phyloP scores from a whole-genome alignment of 2,888 invertebrate genomes.

The Artemia sinica region DNA sequence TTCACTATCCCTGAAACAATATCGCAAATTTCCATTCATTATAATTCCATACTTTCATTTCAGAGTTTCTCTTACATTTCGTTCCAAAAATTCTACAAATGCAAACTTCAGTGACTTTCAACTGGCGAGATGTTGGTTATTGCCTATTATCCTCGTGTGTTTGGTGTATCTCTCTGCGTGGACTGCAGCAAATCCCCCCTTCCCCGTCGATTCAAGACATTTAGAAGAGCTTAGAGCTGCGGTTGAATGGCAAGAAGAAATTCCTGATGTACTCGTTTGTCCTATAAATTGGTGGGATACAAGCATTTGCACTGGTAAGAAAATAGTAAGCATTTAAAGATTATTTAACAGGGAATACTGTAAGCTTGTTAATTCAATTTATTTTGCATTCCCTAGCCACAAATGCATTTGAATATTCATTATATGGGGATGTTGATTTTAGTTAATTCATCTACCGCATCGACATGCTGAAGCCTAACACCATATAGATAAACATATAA shows the following conservation, averaged over 20 bases:
- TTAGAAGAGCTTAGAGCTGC: neutral
- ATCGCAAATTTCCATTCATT: neutral
- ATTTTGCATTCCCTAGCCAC: too few relatives aligned
- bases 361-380: too few relatives aligned
- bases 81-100: conserved; percentile 81
- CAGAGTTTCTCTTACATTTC: conserved; percentile 76
- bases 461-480: too few relatives aligned
- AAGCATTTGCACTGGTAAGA: neutral
- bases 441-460: too few relatives aligned
- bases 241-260: neutral
- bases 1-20: too few relatives aligned
- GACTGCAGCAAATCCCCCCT: conserved; percentile 71
- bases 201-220: conserved; percentile 42
- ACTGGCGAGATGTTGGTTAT: conserved; percentile 47
- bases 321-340: too few relatives aligned
- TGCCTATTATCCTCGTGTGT: conserved; percentile 74
- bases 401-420: too few relatives aligned
- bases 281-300: conserved; percentile 10
- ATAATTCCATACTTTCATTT: conserved; percentile 27
- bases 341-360: too few relatives aligned
- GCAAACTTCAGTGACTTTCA: conserved; percentile 61
- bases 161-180: conserved; percentile 71
- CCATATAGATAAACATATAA: too few relatives aligned
- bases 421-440: too few relatives aligned
- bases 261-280: conserved; percentile 1